Evolutionary conservation across 2,113 vertebrate genomes (phyloP).

Genomic region (Kryptolebias marmoratus): DNA sequence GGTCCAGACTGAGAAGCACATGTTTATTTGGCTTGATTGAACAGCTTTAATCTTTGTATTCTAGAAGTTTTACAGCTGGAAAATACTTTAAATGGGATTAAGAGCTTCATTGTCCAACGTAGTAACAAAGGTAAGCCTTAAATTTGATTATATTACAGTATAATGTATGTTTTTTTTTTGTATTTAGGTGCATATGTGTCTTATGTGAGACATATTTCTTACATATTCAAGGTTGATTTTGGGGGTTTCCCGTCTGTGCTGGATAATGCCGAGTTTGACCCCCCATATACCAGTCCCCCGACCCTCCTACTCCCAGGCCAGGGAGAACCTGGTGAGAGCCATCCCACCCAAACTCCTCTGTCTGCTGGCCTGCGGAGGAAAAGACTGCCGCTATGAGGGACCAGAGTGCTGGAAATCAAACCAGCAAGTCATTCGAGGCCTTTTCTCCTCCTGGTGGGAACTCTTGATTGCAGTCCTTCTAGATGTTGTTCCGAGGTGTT

Average conservation of each 20-base stretch:
- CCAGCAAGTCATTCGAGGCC: conserved; percentile 81
- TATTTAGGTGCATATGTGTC: too few relatives aligned
- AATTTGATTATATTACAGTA: background rate
- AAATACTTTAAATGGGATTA: conserved; percentile 51
- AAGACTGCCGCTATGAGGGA: conserved; percentile 83
- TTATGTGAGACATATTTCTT: too few relatives aligned
- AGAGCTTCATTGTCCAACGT: background rate
- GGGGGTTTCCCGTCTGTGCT: background rate
- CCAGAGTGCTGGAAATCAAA: conserved; percentile 80
- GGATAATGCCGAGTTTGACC: conserved; percentile 62
- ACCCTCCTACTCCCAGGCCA: conserved; percentile 82
- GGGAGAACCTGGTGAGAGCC: conserved; percentile 82
- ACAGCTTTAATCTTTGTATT: background rate
- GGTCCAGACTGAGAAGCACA: conserved; percentile 25
- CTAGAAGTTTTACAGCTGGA: background rate
- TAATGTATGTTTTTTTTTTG: background rate
- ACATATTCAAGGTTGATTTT: background rate
- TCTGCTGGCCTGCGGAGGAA: conserved; percentile 81
- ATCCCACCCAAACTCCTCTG: conserved; percentile 83
- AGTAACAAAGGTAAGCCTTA: conserved; percentile 49
- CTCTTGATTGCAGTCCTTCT: background rate
- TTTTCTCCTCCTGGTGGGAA: conserved; percentile 84
- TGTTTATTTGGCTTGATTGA: conserved; percentile 2
- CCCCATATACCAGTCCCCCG: conserved; percentile 72
- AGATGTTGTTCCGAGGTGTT: background rate